Percentiles rank a stretch among this genome's conserved stretches.
Evolutionary conservation across 2,113 vertebrate genomes (phyloP).

Genomic region (Dicerorhinus sumatrensis): DNA sequence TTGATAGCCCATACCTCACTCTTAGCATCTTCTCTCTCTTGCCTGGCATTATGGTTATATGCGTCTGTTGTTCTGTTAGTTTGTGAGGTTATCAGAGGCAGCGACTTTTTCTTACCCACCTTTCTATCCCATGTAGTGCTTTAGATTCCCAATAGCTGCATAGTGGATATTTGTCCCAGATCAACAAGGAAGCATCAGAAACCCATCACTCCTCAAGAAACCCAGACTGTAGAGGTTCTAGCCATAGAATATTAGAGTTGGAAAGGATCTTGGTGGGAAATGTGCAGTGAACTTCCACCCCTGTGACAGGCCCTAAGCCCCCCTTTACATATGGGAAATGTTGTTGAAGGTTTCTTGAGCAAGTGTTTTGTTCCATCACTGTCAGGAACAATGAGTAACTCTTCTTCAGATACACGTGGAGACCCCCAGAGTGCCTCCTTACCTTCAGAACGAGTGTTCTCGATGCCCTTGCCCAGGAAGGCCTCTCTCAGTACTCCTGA

Average conservation of each 20-base stretch:
- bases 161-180: neutral
- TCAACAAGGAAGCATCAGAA: neutral
- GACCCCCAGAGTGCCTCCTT: neutral
- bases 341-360: slow-evolving; percentile 40
- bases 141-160: neutral
- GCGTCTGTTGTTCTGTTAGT: neutral
- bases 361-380: neutral
- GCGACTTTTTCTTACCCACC: neutral
- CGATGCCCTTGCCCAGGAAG: slow-evolving; percentile 81
- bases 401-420: slow-evolving; percentile 61
- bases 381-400: slow-evolving; percentile 19
- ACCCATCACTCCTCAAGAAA: neutral
- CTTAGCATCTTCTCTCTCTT: neutral
- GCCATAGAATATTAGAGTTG: neutral
- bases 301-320: neutral
- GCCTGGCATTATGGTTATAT: neutral
- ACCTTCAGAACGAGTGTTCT: slow-evolving; percentile 51
- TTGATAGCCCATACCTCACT: neutral
- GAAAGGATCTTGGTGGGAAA: neutral
- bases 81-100: neutral
- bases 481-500: slow-evolving; percentile 76
- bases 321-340: neutral
- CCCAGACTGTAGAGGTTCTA: neutral
- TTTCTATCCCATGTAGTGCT: neutral
- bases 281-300: neutral